Conservation (phyloP, 2,888 invertebrate genomes). For the Volucella zonaria region DNA sequence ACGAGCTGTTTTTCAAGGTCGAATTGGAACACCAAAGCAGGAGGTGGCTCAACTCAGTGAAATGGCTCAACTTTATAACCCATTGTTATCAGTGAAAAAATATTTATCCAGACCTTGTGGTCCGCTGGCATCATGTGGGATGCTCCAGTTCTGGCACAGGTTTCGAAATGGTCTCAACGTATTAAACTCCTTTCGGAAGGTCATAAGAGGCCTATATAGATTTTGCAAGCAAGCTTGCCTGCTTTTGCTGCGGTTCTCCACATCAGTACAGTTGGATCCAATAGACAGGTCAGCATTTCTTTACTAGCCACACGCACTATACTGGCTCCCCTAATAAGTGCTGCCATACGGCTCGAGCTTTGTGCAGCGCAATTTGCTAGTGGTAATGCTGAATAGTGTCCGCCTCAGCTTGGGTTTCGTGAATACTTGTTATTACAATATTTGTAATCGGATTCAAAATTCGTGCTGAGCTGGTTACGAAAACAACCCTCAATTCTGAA, state of each 20-base stretch:
- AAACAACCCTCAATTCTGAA: not conserved
- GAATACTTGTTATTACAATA: not conserved
- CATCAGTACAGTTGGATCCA: not conserved
- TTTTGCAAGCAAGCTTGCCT: not conserved
- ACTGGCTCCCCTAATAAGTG: constrained; percentile 11
- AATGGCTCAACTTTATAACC: not conserved
- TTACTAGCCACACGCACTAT: constrained; percentile 29
- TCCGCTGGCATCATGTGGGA: constrained; percentile 16
- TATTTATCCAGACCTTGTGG: constrained; percentile 18
- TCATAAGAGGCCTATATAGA: too few species aligned
- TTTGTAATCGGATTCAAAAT: constrained; percentile 21
- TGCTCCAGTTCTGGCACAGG: not conserved
- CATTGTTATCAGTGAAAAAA: constrained; percentile 18
- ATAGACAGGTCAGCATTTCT: not conserved
- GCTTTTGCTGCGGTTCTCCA: constrained; percentile 8
- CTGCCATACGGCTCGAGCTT: constrained; percentile 15
- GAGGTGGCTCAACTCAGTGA: too few species aligned
- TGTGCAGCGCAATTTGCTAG: constrained; percentile 33
- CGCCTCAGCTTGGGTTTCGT: not conserved
- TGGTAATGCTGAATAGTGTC: not conserved
- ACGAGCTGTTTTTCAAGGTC: too few species aligned
- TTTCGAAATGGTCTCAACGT: not conserved
- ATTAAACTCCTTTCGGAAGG: not conserved
- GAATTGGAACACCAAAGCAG: too few species aligned
- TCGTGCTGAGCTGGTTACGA: too few species aligned